Evolutionary conservation across 2,797 vertebrate genomes (phyloP), one percentile per base, ranked within the genome.

Genomic region (Lophura swinhoii): DNA sequence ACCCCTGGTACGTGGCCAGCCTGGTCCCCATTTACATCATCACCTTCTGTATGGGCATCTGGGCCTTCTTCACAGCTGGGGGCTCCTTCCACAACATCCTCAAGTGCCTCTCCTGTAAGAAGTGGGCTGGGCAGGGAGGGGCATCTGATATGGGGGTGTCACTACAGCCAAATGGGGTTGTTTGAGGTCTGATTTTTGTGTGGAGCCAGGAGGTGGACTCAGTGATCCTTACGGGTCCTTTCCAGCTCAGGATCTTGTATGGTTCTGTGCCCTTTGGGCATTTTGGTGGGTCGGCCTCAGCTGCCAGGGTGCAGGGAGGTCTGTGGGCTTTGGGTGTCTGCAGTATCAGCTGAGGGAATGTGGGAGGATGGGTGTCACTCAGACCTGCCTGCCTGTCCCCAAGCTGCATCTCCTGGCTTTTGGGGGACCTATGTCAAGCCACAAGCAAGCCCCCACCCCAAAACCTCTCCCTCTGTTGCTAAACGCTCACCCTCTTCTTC

Each of bases 61-160:
- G 98, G 97, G 97, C 98, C 56, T 98, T 98, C 64, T 5, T 96
- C 96, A 98, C 97, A 0, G 97, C 98, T 0, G 98, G 98, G 1
- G 98, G 98, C 43, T 98, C 97, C 93, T 73, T 97, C 79, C 94
- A 11, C 89, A 98, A 95, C 69, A 13, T 98, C 92, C 96, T 97
- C 88, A 96, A 96, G 95, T 98, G 98, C 96, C 95, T 98, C 70
- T 97, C 96, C 74, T 98, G 98, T 98, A 97, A 98, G 98, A 81
- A 44, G 29, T 21, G 60, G 26, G 4, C 4, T 1, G 33, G 16
- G 26, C 15, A 8, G 44, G 43, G 20, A 13, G 76, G 4, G 69
- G 24, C 0, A 5, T 2, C 16, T 1, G 15, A 5, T 0, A 6
- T 8, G 39, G 69, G 51, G 62, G 26, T 10, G 55, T 15, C 53